These are phyloP conservation scores for Carcina quercana DNA, from an alignment of 2,888 invertebrate species.

Conservation along the genomic window DNA sequence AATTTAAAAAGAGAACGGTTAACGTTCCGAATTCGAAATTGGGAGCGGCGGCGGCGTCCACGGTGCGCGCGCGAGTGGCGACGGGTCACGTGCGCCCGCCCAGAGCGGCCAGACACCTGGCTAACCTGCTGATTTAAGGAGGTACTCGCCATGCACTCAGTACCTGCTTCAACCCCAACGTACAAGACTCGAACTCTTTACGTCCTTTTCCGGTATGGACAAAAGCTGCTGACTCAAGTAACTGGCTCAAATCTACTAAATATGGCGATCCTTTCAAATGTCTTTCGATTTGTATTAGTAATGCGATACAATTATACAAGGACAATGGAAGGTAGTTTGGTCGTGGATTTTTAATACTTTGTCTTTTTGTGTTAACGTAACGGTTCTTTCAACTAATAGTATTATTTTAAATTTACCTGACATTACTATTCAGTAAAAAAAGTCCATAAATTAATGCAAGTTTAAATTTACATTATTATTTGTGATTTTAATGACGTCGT, in stretches of 20 bases:
- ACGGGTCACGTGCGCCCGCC: slow-evolving; percentile 52
- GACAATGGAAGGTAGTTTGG: no score
- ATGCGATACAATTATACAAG: slow-evolving; percentile 1
- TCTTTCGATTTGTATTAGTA: slow-evolving; percentile 1
- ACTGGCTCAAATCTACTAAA: no score
- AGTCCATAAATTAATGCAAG: no score
- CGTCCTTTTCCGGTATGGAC: slow-evolving; percentile 39
- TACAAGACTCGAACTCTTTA: slow-evolving; percentile 23
- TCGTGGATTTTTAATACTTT: neutral
- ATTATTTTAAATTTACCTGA: no score
- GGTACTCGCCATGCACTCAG: slow-evolving; percentile 18
- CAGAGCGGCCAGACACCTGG: slow-evolving; percentile 38
- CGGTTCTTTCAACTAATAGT: no score
- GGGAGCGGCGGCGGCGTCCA: slow-evolving; percentile 59
- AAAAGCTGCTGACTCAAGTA: no score
- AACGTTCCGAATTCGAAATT: slow-evolving; percentile 45
- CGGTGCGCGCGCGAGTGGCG: slow-evolving; percentile 69
- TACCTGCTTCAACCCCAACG: slow-evolving; percentile 18
- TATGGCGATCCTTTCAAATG: slow-evolving; percentile 3
- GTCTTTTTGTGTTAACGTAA: neutral
- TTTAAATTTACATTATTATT: no score
- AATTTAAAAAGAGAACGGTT: slow-evolving; percentile 39
- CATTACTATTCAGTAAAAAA: no score
- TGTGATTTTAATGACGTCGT: no score
- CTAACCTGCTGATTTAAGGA: slow-evolving; percentile 48